Base-by-base conservation (phyloP, 92 coral and sea anemone genomes). In the Muricea muricata region DNA sequence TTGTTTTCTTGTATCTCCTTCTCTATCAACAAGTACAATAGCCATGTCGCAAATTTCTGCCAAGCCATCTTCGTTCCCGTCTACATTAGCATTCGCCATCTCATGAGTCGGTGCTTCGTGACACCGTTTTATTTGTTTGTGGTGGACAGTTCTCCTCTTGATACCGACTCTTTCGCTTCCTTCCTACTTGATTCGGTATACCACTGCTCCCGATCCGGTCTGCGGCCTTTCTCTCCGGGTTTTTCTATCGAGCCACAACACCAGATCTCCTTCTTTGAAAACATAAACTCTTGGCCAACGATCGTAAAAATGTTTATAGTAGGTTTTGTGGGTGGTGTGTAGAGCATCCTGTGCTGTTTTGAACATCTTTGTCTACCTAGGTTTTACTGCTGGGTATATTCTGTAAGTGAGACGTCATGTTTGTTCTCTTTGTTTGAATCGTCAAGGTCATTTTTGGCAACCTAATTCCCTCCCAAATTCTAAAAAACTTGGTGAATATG, bases 221-320 rank as follows among this genome's bases (percentile, higher is more conserved):
- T 60, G 35, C 30, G 57, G 71, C 57, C 65, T 54, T 77, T 56
- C 82, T 39, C 15, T 77, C 13, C 75, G 47, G 23, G 85, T 52
- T 20, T 61, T n/a, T 33, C 21, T 60, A 30, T 86, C 89, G 13
- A 50, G 65, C 89, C 85, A 87, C 52, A 75, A 42, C 12, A 72
- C 73, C 45, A 72, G 24, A 41, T 84, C 82, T 1, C 86, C 81
- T 6, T 75, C 68, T 65, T n/a, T n/a, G n/a, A n/a, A n/a, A n/a
- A n/a, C n/a, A 21, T 84, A 42, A 45, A 32, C 82, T 71, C 78
- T 89, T 1, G 89, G 75, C 89, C 86, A 84, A 13, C 85, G 30
- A 78, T 84, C 86, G 39, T 85, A 84, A 70, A 39, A 60, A 48
- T 71, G 50, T 60, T 90, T 83, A n/a, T n/a, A n/a, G 73, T 86